These are phyloP conservation scores for Nebria brevicollis DNA, from an alignment of 2,888 invertebrate genomes.

Conservation along the genomic window DNA sequence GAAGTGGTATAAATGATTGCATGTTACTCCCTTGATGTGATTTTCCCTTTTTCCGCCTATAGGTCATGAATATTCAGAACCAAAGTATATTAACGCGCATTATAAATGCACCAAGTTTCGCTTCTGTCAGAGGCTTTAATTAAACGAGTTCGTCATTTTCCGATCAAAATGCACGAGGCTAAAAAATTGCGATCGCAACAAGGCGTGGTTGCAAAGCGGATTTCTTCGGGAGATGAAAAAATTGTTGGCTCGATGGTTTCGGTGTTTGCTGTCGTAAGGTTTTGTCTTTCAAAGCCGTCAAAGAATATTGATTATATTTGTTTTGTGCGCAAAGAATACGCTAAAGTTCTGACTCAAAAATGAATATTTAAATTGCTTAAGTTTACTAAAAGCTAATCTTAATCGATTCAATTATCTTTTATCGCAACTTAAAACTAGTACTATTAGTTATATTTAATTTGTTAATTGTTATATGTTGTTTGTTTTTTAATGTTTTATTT, in stretches of 20 bases:
- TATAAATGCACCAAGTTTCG: constrained; percentile 45
- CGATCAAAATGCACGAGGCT: constrained; percentile 21
- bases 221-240: not conserved
- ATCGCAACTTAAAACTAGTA: no score
- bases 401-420: no score
- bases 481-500: no score
- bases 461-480: no score
- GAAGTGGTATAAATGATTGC: not conserved
- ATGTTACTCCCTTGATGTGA: not conserved
- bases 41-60: not conserved
- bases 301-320: constrained; percentile 26
- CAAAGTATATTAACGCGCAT: not conserved
- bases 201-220: constrained; percentile 10
- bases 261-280: constrained; percentile 6
- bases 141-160: constrained; percentile 41
- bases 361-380: not conserved
- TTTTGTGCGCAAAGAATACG: not conserved
- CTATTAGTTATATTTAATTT: no score
- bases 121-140: constrained; percentile 31
- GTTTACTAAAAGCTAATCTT: no score
- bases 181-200: constrained; percentile 18
- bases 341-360: not conserved
- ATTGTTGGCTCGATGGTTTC: constrained; percentile 8
- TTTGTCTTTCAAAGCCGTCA: constrained; percentile 31
- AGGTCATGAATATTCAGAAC: constrained; percentile 34